phyloP scores from a whole-genome alignment of 2,888 invertebrate genomes.

The Microplitis manilae region DNA sequence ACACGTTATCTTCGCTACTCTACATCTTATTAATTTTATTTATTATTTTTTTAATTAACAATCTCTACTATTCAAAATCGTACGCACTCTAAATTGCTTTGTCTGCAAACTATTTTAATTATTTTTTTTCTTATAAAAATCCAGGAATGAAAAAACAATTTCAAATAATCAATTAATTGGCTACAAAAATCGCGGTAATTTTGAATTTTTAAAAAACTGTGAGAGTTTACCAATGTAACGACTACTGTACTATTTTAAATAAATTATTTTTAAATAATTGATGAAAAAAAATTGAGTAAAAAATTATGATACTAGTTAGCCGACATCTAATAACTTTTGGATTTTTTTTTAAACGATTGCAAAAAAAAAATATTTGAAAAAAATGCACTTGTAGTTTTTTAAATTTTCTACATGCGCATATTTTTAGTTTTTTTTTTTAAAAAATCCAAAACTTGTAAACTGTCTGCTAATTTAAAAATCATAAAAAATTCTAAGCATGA shows the following conservation, averaged over 20 bases:
- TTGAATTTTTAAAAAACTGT: conserved; percentile 30
- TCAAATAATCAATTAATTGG: conserved; percentile 16
- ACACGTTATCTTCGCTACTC: conserved; percentile 53
- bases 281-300: background rate
- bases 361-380: too few species aligned
- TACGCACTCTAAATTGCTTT: background rate
- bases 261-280: background rate
- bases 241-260: conserved; percentile 31
- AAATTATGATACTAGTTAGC: background rate
- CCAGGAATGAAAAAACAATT: background rate
- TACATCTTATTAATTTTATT: conserved; percentile 21
- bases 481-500: background rate
- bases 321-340: too few species aligned
- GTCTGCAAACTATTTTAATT: background rate
- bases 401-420: too few species aligned
- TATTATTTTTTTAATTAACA: conserved; percentile 28
- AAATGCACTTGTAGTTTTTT: too few species aligned
- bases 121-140: conserved; percentile 18
- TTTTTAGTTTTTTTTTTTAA: too few species aligned
- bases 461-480: too few species aligned
- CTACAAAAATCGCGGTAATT: conserved; percentile 12
- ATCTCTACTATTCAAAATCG: background rate
- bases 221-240: conserved; percentile 52
- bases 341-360: too few species aligned
- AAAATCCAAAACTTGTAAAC: too few species aligned